Percentiles rank a stretch among this genome's conserved stretches.
Conservation (phyloP, 2,113 vertebrate genomes). For the Dolichallabes microphthalmus region DNA sequence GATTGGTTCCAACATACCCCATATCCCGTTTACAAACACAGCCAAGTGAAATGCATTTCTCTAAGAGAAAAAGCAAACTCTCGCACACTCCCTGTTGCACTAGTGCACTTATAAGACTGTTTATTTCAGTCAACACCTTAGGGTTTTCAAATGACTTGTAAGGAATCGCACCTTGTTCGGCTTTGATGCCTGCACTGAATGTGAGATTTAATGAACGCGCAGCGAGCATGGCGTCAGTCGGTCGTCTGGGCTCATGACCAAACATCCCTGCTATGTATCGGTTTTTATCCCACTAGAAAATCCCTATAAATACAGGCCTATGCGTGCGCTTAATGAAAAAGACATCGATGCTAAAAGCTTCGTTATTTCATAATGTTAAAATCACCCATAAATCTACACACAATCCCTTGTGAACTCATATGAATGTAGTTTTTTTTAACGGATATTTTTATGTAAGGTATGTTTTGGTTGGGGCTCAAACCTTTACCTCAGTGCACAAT, state of each 20-base stretch:
- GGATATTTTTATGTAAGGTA: neutral
- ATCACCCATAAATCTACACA: neutral
- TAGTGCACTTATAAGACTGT: neutral
- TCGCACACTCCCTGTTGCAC: neutral
- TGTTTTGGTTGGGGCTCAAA: neutral
- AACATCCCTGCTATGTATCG: constrained; percentile 55
- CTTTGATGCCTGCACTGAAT: constrained; percentile 42
- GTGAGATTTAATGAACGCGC: constrained; percentile 32
- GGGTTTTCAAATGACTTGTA: constrained; percentile 42
- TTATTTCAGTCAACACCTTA: constrained; percentile 31
- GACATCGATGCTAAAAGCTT: constrained; percentile 20
- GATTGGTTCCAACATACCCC: neutral
- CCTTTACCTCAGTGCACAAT: neutral
- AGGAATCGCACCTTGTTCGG: constrained; percentile 24
- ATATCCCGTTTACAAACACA: neutral
- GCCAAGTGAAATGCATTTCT: neutral
- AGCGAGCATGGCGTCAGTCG: constrained; percentile 62
- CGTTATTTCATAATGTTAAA: neutral
- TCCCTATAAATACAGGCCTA: neutral
- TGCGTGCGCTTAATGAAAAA: constrained; percentile 42
- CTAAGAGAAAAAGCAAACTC: neutral
- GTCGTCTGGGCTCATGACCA: constrained; percentile 52
- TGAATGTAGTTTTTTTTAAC: neutral
- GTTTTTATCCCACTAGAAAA: constrained; percentile 49
- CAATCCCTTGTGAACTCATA: neutral